Conservation (phyloP, 2,797 vertebrate genomes). For the Sphenopsis melanotis region DNA sequence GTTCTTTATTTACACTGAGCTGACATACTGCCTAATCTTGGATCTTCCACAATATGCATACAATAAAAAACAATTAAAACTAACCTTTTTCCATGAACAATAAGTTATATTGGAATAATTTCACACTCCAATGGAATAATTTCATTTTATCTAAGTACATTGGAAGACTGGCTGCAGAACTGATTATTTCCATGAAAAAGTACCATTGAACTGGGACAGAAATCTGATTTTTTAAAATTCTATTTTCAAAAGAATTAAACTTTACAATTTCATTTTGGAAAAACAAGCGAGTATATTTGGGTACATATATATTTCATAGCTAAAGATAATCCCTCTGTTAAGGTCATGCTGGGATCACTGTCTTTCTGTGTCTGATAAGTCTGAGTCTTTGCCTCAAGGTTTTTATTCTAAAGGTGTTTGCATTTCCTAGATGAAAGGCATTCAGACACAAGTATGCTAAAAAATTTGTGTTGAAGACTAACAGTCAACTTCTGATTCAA, state of each 20-base stretch:
- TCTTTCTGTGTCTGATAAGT: not conserved
- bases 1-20: not conserved
- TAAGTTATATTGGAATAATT: not conserved
- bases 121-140: not conserved
- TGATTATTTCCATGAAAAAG: not conserved
- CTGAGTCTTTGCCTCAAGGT: not conserved
- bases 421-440: not conserved
- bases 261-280: not conserved
- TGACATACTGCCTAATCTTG: not conserved
- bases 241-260: not conserved
- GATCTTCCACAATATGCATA: not conserved
- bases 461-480: not conserved
- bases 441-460: not conserved
- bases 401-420: not conserved
- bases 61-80: not conserved
- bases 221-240: not conserved
- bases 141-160: not conserved
- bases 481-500: not conserved
- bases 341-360: not conserved
- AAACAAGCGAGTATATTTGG: not conserved
- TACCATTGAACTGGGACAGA: not conserved
- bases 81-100: not conserved
- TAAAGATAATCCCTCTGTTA: not conserved
- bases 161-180: not conserved
- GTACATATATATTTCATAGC: no score